These are phyloP conservation scores for Cerceris rybyensis DNA, from an alignment of 2,888 invertebrate species.

Conservation along the genomic window DNA sequence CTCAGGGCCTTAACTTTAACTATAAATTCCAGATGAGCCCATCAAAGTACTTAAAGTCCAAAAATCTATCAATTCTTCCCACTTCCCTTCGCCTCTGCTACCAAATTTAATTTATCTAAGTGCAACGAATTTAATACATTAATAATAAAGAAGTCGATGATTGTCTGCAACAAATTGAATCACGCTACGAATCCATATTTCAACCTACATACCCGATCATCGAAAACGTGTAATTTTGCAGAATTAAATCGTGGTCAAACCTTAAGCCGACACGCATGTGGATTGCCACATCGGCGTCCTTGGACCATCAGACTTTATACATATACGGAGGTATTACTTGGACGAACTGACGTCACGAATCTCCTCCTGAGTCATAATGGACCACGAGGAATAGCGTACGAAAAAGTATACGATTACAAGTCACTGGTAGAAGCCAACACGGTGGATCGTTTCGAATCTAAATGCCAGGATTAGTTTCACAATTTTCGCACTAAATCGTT, in stretches of 20 bases:
- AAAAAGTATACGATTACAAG: conserved; percentile 12
- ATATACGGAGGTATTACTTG: conserved; percentile 77
- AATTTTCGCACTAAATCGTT: background rate
- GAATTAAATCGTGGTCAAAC: conserved; percentile 13
- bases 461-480: background rate
- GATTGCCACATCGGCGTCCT: conserved; percentile 73
- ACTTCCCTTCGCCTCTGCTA: too few species aligned
- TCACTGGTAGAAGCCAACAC: background rate
- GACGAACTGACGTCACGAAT: conserved; percentile 75
- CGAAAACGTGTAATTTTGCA: conserved; percentile 17
- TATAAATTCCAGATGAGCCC: too few species aligned
- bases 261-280: conserved; percentile 37
- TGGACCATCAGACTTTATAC: conserved; percentile 78
- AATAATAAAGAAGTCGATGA: too few species aligned
- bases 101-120: too few species aligned
- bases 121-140: too few species aligned
- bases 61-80: too few species aligned
- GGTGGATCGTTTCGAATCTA: background rate
- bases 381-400: conserved; percentile 39
- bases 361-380: conserved; percentile 72
- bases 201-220: conserved; percentile 1
- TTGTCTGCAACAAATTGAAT: too few species aligned
- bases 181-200: background rate
- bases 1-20: too few species aligned
- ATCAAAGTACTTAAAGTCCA: too few species aligned